These are phyloP conservation scores for Apodemia zela DNA, from an alignment of 2,888 invertebrate species.

Conservation along the genomic window DNA sequence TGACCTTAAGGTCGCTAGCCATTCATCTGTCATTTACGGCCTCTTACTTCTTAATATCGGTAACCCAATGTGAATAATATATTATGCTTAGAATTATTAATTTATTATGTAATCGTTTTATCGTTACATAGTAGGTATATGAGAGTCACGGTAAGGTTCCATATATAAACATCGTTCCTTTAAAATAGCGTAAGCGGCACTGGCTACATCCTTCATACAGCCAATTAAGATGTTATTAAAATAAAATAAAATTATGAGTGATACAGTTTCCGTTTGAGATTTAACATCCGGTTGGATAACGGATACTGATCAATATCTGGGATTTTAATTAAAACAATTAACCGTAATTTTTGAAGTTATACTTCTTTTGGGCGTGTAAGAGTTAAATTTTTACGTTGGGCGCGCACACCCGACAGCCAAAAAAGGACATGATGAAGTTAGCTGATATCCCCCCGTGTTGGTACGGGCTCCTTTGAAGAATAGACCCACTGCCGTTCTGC, in stretches of 20 bases:
- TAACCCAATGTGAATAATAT: conserved; percentile 16
- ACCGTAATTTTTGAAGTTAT: too few relatives aligned
- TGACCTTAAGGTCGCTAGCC: conserved; percentile 20
- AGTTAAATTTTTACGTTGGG: too few relatives aligned
- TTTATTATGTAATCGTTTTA: conserved; percentile 2
- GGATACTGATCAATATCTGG: too few relatives aligned
- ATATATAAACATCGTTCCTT: conserved; percentile 1
- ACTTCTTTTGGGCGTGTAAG: too few relatives aligned
- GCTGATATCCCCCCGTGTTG: too few relatives aligned
- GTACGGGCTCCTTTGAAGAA: too few relatives aligned
- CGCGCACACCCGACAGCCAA: too few relatives aligned
- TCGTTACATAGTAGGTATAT: not conserved
- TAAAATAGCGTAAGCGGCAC: not conserved
- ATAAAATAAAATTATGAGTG: not conserved
- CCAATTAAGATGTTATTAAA: not conserved
- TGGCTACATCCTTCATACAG: not conserved
- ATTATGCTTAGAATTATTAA: conserved; percentile 20
- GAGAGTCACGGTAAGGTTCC: not conserved
- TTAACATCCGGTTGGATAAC: too few relatives aligned
- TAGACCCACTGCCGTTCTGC: too few relatives aligned
- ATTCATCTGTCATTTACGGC: conserved; percentile 22
- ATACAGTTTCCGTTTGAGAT: too few relatives aligned
- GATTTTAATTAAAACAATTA: too few relatives aligned
- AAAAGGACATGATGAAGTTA: too few relatives aligned
- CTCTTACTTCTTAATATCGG: conserved; percentile 19